phyloP scores from a whole-genome alignment of 2,113 vertebrate genomes.

The Pantherophis guttatus region DNA sequence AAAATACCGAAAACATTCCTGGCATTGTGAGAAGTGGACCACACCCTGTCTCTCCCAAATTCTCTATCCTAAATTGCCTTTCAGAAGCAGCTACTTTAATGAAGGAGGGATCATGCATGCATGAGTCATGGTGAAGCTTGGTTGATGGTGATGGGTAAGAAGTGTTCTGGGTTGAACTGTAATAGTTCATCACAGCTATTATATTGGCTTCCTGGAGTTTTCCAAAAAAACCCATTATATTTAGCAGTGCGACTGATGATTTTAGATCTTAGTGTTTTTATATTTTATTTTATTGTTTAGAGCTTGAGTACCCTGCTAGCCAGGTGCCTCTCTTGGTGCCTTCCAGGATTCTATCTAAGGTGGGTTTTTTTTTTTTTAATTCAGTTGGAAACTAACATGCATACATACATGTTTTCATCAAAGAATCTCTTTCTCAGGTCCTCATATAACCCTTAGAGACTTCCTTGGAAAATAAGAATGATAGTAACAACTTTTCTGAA shows the following conservation, averaged over 20 bases:
- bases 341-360: neutral
- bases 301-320: neutral
- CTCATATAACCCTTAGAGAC: neutral
- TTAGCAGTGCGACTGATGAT: neutral
- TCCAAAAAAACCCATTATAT: neutral
- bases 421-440: neutral
- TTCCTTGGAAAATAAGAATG: neutral
- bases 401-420: neutral
- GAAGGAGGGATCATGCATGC: constrained; percentile 63
- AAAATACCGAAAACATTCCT: neutral
- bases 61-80: constrained; percentile 55
- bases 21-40: constrained; percentile 31
- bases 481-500: neutral
- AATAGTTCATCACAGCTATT: constrained; percentile 54
- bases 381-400: neutral
- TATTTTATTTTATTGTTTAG: neutral
- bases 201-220: constrained; percentile 56
- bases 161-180: constrained; percentile 55
- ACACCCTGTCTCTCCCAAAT: constrained; percentile 43
- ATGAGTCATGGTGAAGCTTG: constrained; percentile 66
- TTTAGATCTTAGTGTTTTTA: neutral
- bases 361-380: neutral
- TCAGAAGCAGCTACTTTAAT: constrained; percentile 54
- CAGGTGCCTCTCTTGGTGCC: neutral
- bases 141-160: constrained; percentile 63